Base-by-base conservation (phyloP, 1,140 invertebrate species). In the Drosophila melanica region DNA sequence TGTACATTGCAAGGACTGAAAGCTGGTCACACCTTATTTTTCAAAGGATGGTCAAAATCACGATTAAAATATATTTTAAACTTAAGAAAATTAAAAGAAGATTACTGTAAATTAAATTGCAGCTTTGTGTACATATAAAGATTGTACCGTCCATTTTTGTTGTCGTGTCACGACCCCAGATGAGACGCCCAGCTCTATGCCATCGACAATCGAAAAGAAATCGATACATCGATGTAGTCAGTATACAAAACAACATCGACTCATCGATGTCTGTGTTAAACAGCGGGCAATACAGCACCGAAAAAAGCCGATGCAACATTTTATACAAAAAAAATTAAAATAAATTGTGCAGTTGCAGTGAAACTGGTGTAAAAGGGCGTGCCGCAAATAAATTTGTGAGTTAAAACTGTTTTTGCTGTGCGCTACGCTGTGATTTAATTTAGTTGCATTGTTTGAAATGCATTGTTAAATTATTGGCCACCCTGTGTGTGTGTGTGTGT, bases 231-330 rank as follows among this genome's bases (percentile, higher is more conserved):
- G 35, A 51, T 59, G 62, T 51, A 35, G 44, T 16, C 18, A 35
- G 33, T 20, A 47, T 14, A 45, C 27, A 55, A 30, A 30, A 23
- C 23, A 60, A 44, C 50, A 70, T 70, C 58, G 67, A 63, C 39
- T 57, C 67, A 70, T 70, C 67, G 59, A 64, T 70, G 59, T 70
- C 59, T 63, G 62, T 66, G 37, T 42, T 66, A 57, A 71, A 66
- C 62, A 71, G 63, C 69, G 69, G 69, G 63, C 54, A 58, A 72
- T 60, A 53, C 27, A 50, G 69, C 69, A 67, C 63, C 70, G 65
- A 73, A 73, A 70, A 70, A 75, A 75, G 71, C 71, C 69, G 71
- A 74, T 74, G 57, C 71, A 69, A 74, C 58, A 63, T 69, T 74
- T 62, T 57, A 59, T 45, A 59, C 51, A 42, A 68, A 69, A 70